Evolutionary conservation across 2,888 invertebrate genomes (phyloP), one percentile per base, ranked within the genome.

Genomic region (Caenorhabditis sp.): DNA sequence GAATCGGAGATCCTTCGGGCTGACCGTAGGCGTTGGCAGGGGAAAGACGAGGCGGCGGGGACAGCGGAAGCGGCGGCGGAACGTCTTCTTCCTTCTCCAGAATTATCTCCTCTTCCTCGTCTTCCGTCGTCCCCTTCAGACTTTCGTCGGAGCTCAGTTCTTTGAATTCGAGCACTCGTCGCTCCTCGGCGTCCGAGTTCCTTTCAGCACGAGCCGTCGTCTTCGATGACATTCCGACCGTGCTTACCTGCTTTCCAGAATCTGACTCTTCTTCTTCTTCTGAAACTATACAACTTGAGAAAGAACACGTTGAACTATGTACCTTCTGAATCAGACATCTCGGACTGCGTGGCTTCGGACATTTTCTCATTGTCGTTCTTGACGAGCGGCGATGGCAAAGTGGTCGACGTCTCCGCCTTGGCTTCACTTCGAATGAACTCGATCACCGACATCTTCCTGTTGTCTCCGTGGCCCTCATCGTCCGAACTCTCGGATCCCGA

Each of bases 391-490:
- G 71, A 35, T 22, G 39, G 45, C 1, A 48, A 8, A 11, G 55
- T 30, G n/a, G 61, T 22, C 20, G 71, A 71, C 2, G 61, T 61
- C 45, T 61, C 71, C 4, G 46, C 45, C 17, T 55, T 37, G 3
- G 59, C 65, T 8, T 65, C 76, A 53, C 63, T 63, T 65, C 55
- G 22, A 7, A 76, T 65, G 41, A 76, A 76, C 46, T 76, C 76
- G 20, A 65, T 63, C 8, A 76, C 76, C 1, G 76, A 71, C 70
- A 76, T 76, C 13, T 71, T 71, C 48, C 55, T 17, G 17, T 76
- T 61, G 13, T 58, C 62, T n/a, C 46, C 65, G 0, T 56, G 48
- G n/a, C 26, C 46, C 9, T 61, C 71, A 9, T 26, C 45, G 1
- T 35, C 63, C 13, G 63, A 59, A 41, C 37, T 20, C 15, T 63